phyloP scores from a whole-genome alignment of 2,888 invertebrate species.

The Lottia gigantea region DNA sequence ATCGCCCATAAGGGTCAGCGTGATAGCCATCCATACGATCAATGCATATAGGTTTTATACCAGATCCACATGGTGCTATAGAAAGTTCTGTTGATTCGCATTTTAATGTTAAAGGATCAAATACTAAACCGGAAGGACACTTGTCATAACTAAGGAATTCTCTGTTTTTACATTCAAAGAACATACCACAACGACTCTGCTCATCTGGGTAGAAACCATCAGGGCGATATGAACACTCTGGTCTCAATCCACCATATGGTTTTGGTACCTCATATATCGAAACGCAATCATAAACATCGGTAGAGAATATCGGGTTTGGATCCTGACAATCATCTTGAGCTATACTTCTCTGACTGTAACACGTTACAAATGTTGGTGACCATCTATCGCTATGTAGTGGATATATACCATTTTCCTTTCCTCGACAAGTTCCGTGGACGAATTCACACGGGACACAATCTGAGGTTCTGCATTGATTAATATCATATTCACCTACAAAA shows the following conservation, averaged over 20 bases:
- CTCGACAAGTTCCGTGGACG: slow-evolving; percentile 35
- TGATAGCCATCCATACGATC: slow-evolving; percentile 35
- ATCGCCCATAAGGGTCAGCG: slow-evolving; percentile 40
- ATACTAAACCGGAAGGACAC: slow-evolving; percentile 36
- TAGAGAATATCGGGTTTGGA: slow-evolving; percentile 41
- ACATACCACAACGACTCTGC: slow-evolving; percentile 39
- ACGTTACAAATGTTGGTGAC: slow-evolving; percentile 40
- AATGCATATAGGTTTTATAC: slow-evolving; percentile 31
- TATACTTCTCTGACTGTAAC: slow-evolving; percentile 40
- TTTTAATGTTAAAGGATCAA: slow-evolving; percentile 34
- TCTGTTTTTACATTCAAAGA: slow-evolving; percentile 35
- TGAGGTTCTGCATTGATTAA: slow-evolving; percentile 29
- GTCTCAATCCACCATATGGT: slow-evolving; percentile 35
- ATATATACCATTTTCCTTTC: slow-evolving; percentile 39
- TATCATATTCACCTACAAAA: slow-evolving; percentile 38
- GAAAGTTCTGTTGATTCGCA: slow-evolving; percentile 29
- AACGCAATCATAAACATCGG: slow-evolving; percentile 36
- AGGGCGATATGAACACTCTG: slow-evolving; percentile 34
- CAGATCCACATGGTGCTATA: slow-evolving; percentile 37
- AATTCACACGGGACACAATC: slow-evolving; percentile 36
- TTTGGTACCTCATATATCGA: slow-evolving; percentile 40
- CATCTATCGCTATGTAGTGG: slow-evolving; percentile 33
- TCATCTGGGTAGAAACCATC: slow-evolving; percentile 44
- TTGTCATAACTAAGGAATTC: slow-evolving; percentile 37
- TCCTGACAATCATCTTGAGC: slow-evolving; percentile 42